A percentile compares a stretch with the other conserved stretches of the same genome.
These are phyloP conservation scores for Intellagama lesueurii DNA, from an alignment of 2,797 vertebrate genomes.

Conservation along the genomic window DNA sequence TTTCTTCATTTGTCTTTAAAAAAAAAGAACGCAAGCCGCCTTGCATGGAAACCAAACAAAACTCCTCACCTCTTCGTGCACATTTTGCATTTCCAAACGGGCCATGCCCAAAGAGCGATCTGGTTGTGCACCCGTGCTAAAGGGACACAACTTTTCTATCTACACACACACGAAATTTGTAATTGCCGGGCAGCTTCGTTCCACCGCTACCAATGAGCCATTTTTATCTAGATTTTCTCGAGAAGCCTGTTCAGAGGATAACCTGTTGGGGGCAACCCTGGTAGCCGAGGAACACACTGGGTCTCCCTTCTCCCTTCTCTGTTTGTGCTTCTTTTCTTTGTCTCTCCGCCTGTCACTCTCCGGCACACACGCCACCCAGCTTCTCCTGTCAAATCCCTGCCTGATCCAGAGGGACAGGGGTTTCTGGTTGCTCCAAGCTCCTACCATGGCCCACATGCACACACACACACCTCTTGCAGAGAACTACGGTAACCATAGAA, in stretches of 20 bases:
- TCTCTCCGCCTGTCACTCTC: constrained; percentile 66
- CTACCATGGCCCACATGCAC: too few species aligned
- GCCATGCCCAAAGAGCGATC: too few species aligned
- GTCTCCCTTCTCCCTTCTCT: constrained; percentile 45
- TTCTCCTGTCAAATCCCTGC: constrained; percentile 78
- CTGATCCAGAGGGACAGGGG: constrained; percentile 78
- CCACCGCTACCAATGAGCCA: constrained; percentile 60
- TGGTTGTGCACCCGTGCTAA: too few species aligned
- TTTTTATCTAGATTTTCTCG: constrained; percentile 43
- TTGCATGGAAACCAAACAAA: too few species aligned
- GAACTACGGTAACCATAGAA: constrained; percentile 85
- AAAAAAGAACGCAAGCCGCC: too few species aligned
- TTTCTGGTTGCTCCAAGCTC: constrained; percentile 62
- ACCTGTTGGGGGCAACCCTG: constrained; percentile 63
- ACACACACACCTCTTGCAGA: constrained; percentile 4
- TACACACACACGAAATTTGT: too few species aligned
- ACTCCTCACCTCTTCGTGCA: too few species aligned
- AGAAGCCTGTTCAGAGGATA: constrained; percentile 51
- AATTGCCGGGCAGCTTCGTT: constrained; percentile 26
- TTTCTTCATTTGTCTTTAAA: too few species aligned
- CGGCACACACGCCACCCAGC: constrained; percentile 44
- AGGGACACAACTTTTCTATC: too few species aligned
- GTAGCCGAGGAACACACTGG: constrained; percentile 21
- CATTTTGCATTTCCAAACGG: too few species aligned
- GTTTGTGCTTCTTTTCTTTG: constrained; percentile 68